Evolutionary conservation across 2,113 vertebrate genomes (phyloP).

Genomic region (Ardeotis arabs): DNA sequence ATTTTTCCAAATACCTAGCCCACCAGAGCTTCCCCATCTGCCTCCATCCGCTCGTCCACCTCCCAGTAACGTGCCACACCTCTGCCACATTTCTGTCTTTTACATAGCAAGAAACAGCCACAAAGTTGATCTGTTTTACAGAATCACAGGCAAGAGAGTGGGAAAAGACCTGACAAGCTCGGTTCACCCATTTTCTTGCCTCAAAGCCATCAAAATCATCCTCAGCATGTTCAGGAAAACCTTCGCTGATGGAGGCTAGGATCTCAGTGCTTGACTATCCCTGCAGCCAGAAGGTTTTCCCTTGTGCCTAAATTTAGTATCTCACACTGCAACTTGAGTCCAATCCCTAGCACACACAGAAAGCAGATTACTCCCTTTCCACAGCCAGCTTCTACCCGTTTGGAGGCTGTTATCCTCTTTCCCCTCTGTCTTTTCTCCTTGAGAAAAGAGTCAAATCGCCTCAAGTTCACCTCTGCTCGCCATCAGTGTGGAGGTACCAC

Average conservation of each 20-base stretch:
- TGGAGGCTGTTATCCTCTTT: background rate
- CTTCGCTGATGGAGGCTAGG: background rate
- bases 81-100: background rate
- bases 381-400: background rate
- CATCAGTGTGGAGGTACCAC: background rate
- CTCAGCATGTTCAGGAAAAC: background rate
- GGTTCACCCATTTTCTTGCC: background rate
- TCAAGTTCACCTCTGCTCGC: background rate
- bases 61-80: background rate
- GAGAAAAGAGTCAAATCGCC: background rate
- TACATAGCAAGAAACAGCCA: background rate
- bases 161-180: background rate
- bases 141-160: background rate
- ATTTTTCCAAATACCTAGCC: background rate
- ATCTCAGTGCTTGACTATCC: background rate
- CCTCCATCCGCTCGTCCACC: background rate
- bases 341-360: background rate
- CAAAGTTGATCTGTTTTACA: background rate
- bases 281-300: background rate
- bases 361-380: slow-evolving; percentile 15
- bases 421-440: background rate
- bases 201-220: background rate
- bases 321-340: background rate
- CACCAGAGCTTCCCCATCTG: background rate
- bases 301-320: background rate